phyloP scores from a whole-genome alignment of 92 coral and sea anemone genomes.

The Pocillopora grandis region DNA sequence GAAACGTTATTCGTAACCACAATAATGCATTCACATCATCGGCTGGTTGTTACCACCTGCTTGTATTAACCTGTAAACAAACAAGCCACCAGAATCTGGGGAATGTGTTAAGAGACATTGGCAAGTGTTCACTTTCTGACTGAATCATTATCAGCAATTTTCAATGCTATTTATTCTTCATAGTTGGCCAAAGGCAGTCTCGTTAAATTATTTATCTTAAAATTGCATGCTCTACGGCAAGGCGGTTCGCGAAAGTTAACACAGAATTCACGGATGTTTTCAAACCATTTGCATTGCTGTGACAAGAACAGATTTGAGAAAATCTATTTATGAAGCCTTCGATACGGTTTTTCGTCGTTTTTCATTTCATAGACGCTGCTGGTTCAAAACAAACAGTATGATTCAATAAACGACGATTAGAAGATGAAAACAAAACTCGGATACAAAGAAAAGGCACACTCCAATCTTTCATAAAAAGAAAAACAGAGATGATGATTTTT shows the following conservation, averaged over 20 bases:
- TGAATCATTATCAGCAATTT: background rate
- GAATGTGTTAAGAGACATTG: constrained; percentile 3
- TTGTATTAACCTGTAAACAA: constrained; percentile 10
- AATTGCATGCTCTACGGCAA: background rate
- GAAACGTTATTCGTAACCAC: constrained; percentile 1
- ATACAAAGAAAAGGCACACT: background rate
- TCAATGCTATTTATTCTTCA: background rate
- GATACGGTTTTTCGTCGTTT: background rate
- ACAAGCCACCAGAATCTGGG: constrained; percentile 31
- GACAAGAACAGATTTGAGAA: background rate
- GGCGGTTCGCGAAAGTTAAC: background rate
- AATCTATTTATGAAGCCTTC: background rate
- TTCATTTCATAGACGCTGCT: background rate
- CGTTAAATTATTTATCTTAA: constrained; percentile 8
- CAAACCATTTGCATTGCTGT: background rate
- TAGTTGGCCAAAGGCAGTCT: constrained; percentile 24
- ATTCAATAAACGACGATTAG: background rate
- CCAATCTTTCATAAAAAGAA: background rate
- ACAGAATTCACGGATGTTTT: background rate
- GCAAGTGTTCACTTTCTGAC: constrained; percentile 45
- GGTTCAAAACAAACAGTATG: background rate
- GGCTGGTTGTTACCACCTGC: constrained; percentile 28
- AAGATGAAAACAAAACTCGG: background rate
- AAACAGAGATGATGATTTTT: no score
- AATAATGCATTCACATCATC: background rate